Evolutionary conservation across 2,797 vertebrate genomes (phyloP).

Genomic region (Cynopterus sphinx): DNA sequence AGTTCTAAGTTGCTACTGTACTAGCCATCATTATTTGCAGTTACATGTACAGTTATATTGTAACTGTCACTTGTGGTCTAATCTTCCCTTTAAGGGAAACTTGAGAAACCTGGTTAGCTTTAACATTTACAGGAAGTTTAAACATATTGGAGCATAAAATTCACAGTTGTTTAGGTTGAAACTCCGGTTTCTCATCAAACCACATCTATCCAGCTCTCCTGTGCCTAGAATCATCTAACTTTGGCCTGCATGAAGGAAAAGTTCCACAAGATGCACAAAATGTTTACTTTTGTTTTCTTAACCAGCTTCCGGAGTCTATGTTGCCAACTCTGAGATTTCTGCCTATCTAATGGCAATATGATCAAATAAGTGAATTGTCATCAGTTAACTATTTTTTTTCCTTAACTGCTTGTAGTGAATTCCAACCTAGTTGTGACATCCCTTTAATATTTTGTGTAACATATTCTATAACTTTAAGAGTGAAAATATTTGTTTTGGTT

Average conservation of each 20-base stretch:
- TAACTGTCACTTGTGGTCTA: conserved; percentile 70
- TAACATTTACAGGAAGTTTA: conserved; percentile 75
- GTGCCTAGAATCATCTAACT: neutral
- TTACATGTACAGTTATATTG: conserved; percentile 60
- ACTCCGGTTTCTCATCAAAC: neutral
- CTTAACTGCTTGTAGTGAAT: conserved; percentile 5
- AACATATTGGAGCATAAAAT: conserved; percentile 62
- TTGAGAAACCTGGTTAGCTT: conserved; percentile 68
- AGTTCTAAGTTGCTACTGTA: neutral
- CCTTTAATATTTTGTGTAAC: neutral
- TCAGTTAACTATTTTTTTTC: neutral
- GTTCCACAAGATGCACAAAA: neutral
- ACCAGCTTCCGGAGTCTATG: neutral
- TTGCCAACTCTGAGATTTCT: neutral
- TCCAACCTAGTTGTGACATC: neutral
- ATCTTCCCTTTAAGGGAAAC: conserved; percentile 66
- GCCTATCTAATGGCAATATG: neutral
- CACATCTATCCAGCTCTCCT: neutral
- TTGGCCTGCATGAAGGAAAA: conserved; percentile 18
- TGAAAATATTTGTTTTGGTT: neutral
- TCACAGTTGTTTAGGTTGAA: conserved; percentile 57
- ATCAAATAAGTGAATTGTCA: neutral
- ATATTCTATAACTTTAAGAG: neutral
- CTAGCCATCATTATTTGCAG: neutral
- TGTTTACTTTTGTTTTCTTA: conserved; percentile 6